Conservation (phyloP, 2,797 vertebrate species). For the Gephyroberyx darwinii region DNA sequence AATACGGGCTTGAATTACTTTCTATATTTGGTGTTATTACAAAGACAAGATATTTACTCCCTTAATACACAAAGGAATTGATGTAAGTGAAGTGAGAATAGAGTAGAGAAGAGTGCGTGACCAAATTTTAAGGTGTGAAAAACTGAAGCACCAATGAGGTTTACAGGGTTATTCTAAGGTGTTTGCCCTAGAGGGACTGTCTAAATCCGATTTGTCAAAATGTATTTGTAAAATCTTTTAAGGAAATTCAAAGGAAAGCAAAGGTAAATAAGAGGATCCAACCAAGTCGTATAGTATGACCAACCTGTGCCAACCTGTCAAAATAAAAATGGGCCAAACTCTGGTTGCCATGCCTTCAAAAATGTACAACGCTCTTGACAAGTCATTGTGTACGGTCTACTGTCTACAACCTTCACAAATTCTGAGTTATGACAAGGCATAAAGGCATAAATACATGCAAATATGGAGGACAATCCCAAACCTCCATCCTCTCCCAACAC, state of each 20-base stretch:
- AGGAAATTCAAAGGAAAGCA: no score
- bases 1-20: not conserved
- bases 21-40: not conserved
- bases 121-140: constrained; percentile 3
- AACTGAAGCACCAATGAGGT: no score
- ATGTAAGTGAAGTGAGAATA: not conserved
- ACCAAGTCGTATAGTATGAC: no score
- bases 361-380: no score
- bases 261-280: no score
- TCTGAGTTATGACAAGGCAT: not conserved
- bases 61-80: no score
- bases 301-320: not conserved
- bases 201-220: no score
- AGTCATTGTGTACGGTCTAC: not conserved
- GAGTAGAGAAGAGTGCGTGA: not conserved
- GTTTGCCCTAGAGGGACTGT: no score
- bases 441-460: not conserved
- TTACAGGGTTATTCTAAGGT: no score
- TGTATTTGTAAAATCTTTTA: no score
- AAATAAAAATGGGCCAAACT: not conserved
- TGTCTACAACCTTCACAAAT: not conserved
- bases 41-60: not conserved
- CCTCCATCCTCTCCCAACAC: constrained; percentile 6
- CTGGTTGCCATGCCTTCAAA: no score
- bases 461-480: constrained; percentile 9